Evolutionary conservation across 2,888 invertebrate species (phyloP), one percentile per base, ranked within the genome.

Genomic region (Chalcis sispes): DNA sequence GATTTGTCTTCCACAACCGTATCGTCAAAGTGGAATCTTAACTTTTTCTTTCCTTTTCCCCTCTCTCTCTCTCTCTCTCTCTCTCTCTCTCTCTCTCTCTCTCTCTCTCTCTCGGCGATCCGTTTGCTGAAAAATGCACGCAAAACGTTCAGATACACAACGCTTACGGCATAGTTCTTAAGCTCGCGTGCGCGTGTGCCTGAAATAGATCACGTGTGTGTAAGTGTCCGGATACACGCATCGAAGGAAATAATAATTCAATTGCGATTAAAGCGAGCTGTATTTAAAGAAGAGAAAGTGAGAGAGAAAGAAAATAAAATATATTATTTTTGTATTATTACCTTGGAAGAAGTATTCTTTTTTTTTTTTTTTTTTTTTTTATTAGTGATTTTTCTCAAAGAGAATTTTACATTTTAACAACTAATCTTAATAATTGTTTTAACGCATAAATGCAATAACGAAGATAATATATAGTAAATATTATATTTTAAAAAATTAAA

Each of bases 301-400:
- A 36, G 36, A 36, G 36, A 36, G 36, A 36, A 36, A 36, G 10
- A 36, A 36, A 4, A 15, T 13, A 8, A 13, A 13, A 81, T 82
- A 81, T 82, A 81, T 83, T 85, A 85, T 84, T 85, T 81, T 82
- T 78, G 80, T n/a, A n/a, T n/a, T n/a, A n/a, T n/a, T n/a, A n/a
- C n/a, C n/a, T n/a, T n/a, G n/a, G n/a, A n/a, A n/a, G n/a, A n/a
- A n/a, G n/a, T n/a, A n/a, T n/a, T n/a, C n/a, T n/a, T n/a, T n/a
- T n/a, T n/a, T n/a, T n/a, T n/a, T n/a, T n/a, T n/a, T n/a, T n/a
- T n/a, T n/a, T n/a, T n/a, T n/a, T n/a, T n/a, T n/a, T n/a, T n/a
- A n/a, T n/a, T n/a, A n/a, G n/a, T n/a, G n/a, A n/a, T n/a, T n/a
- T n/a, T n/a, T n/a, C n/a, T n/a, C n/a, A n/a, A n/a, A n/a, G n/a